phyloP scores from a whole-genome alignment of 2,888 invertebrate genomes.

The Mimumesa dahlbomi region DNA sequence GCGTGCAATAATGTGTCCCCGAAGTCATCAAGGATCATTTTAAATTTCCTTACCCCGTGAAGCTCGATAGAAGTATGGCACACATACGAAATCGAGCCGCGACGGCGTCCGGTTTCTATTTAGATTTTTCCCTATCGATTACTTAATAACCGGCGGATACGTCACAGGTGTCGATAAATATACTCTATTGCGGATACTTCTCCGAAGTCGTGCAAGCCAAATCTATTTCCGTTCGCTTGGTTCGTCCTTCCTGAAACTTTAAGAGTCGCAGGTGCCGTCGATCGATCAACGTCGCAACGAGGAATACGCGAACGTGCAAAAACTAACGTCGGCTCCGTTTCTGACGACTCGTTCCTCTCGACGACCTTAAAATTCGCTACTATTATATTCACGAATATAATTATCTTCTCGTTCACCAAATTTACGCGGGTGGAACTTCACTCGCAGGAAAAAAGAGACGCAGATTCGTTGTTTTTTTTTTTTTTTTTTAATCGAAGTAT shows the following conservation, averaged over 20 bases:
- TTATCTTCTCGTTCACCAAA: too few species aligned
- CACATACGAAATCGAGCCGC: constrained; percentile 33
- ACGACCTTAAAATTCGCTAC: too few species aligned
- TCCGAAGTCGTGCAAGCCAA: constrained; percentile 24
- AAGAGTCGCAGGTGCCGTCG: constrained; percentile 24
- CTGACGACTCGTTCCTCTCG: too few species aligned
- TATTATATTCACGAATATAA: too few species aligned
- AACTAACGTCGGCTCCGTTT: background rate
- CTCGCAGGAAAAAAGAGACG: too few species aligned
- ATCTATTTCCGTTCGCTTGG: constrained; percentile 41
- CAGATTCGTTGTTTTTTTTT: background rate
- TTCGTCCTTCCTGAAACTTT: constrained; percentile 39
- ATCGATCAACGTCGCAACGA: constrained; percentile 26
- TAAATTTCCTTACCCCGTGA: constrained; percentile 44
- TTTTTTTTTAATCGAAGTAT: too few species aligned
- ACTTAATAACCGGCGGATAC: constrained; percentile 27
- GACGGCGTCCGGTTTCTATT: constrained; percentile 20
- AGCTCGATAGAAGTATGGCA: constrained; percentile 44
- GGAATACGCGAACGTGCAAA: background rate
- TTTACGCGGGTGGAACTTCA: too few species aligned
- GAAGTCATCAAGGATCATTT: background rate
- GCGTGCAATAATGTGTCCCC: background rate
- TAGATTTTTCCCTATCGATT: constrained; percentile 36
- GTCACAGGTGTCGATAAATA: background rate
- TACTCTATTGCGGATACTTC: constrained; percentile 17